Base-by-base conservation (phyloP, 2,888 invertebrate species). In the Ceriagrion tenellum region DNA sequence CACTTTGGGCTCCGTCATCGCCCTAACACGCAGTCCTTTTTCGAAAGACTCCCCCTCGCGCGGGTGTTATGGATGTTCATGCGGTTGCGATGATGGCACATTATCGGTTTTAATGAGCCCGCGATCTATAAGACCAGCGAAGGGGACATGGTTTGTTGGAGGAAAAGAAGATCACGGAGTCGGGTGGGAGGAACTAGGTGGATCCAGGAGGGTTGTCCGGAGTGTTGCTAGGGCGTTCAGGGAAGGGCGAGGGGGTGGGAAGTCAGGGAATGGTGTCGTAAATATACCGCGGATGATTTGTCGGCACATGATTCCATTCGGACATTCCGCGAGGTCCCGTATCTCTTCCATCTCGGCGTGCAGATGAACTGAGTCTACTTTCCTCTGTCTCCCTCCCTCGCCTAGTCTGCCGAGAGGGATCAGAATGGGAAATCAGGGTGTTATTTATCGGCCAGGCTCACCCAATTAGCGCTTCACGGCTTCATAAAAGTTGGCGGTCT, bases 381-480 rank as follows among this genome's bases (percentile, higher is more conserved):
- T 8, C 47, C 47, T n/a, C n/a, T n/a, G n/a, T n/a, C 47, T 8
- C 47, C 47, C 47, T 8, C 47, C 47, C 47, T 2, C 59, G 23
- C 63, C 35, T 63, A 20, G 59, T 69, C 35, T 10, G 59, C 35
- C 26, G 30, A 35, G 93, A n/a, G 47, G 4, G 81, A 40, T 74
- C 74, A 93, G 47, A 74, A 93, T 93, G 93, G 93, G 55, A 47
- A 59, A 93, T 69, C 74, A 55, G 93, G 90, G 93, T 40, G 69
- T 93, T 47, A 93, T 93, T 93, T 69, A 93, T 93, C 47, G 93
- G 93, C n/a, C 10, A 40, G 26, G 93, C n/a, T 40, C 93, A 26
- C 13, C 93, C 93, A 93, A 93, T 93, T 93, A 93, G 93, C 47
- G 93, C 69, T 93, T 93, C 93, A 93, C 69, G 93, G 69, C 93